A percentile compares a stretch with the other conserved stretches of the same genome.
Conservation (phyloP, 2,797 vertebrate genomes). For the Myotis pilosus region DNA sequence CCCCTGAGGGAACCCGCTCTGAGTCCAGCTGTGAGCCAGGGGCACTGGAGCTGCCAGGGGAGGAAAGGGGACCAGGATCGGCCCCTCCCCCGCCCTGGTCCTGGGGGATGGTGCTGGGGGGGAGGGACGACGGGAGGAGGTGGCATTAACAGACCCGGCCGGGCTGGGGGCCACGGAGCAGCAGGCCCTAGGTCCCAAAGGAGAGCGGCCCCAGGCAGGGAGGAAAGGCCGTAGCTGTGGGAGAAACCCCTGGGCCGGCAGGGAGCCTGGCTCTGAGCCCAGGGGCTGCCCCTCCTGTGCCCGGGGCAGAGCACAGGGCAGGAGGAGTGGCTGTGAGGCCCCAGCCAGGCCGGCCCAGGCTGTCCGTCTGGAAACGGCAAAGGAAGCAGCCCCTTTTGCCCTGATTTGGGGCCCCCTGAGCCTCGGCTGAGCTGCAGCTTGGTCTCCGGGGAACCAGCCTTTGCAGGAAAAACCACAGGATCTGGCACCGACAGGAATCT, state of each 20-base stretch:
- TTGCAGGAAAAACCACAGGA: background rate
- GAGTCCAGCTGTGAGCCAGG: background rate
- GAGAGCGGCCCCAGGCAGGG: background rate
- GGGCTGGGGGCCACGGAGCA: background rate
- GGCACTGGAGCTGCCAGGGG: background rate
- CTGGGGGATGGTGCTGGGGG: background rate
- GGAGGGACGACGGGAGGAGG: background rate
- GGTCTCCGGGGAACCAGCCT: background rate
- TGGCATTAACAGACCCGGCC: background rate
- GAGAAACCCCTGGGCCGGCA: background rate
- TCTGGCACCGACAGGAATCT: background rate
- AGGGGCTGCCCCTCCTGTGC: fast-evolving
- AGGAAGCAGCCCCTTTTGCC: background rate
- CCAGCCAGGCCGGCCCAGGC: too few species aligned
- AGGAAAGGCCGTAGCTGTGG: fast-evolving
- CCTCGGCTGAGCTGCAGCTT: background rate
- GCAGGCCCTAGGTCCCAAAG: background rate
- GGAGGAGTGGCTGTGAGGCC: fast-evolving
- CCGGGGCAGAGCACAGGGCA: background rate
- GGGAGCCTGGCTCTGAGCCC: fast-evolving
- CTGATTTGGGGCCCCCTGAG: background rate
- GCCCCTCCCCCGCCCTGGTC: too few species aligned
- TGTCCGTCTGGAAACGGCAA: fast-evolving
- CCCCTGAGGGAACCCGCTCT: background rate
- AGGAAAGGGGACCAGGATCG: background rate